Conservation (phyloP, 2,113 vertebrate genomes). For the Australoheros scitulus region DNA sequence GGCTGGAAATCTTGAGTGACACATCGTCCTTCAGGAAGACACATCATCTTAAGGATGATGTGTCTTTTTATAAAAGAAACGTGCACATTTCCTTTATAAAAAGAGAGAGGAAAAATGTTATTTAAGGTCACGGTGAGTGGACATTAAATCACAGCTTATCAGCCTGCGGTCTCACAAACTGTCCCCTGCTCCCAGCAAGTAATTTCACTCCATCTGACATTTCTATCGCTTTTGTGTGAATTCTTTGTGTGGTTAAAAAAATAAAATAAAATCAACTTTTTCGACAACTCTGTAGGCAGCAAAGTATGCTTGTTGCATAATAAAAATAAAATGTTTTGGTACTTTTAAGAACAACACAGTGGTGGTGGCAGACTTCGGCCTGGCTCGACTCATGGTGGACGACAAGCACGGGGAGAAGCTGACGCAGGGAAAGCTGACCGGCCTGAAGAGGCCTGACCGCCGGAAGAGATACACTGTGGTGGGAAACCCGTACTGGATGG, state of each 20-base stretch:
- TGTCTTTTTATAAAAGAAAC: background rate
- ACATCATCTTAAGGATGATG: no score
- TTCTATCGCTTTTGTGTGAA: background rate
- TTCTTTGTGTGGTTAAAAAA: background rate
- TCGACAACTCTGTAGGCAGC: background rate
- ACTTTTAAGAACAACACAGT: conserved; percentile 80
- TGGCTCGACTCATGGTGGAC: conserved; percentile 92
- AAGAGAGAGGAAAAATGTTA: background rate
- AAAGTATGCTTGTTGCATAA: background rate
- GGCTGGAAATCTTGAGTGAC: background rate
- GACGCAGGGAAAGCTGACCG: conserved; percentile 81
- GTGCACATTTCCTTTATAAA: background rate
- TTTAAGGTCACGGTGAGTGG: background rate
- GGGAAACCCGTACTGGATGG: conserved; percentile 99
- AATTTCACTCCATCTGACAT: background rate
- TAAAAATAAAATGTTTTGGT: background rate
- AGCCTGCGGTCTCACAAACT: background rate
- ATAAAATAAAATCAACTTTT: background rate
- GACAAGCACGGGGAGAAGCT: conserved; percentile 86
- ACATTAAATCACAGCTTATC: background rate
- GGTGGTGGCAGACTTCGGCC: conserved; percentile 96
- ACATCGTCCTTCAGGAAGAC: no score
- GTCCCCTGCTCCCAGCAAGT: background rate
- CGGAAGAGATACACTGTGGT: conserved; percentile 98
- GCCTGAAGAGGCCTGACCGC: conserved; percentile 89